A percentile compares a stretch with the other conserved stretches of the same genome.
These are phyloP conservation scores for Coilia nasus DNA, from an alignment of 2,797 vertebrate species.

Conservation along the genomic window DNA sequence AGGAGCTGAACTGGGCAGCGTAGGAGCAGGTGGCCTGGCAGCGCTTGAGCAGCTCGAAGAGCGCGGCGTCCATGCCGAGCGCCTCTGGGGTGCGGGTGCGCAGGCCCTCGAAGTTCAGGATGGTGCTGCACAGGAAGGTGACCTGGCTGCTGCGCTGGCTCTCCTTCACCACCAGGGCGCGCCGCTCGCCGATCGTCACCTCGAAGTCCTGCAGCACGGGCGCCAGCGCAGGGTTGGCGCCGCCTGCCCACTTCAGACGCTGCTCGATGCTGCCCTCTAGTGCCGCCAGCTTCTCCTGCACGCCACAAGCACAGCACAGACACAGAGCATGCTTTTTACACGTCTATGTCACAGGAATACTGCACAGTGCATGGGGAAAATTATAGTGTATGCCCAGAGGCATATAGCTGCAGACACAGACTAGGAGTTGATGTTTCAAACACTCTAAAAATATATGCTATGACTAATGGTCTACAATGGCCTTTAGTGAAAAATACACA, in stretches of 20 bases:
- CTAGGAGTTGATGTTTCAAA: not conserved
- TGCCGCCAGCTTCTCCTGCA: slow-evolving; percentile 89
- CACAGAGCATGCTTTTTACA: not conserved
- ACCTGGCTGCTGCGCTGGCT: slow-evolving; percentile 95
- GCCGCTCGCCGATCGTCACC: slow-evolving; percentile 91
- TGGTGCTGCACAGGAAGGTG: slow-evolving; percentile 96
- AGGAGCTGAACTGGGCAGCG: slow-evolving; percentile 93
- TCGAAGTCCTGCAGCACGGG: slow-evolving; percentile 98
- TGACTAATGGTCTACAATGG: slow-evolving; percentile 18
- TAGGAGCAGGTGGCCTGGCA: slow-evolving; percentile 97
- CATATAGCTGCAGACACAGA: not conserved
- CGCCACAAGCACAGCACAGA: not conserved
- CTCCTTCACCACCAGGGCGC: slow-evolving; percentile 89
- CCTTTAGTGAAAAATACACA: not conserved
- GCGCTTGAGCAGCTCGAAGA: slow-evolving; percentile 95
- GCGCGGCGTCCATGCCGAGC: slow-evolving; percentile 86
- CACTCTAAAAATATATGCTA: not conserved
- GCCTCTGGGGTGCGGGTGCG: slow-evolving; percentile 94
- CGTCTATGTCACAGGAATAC: not conserved
- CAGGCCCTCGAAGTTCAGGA: slow-evolving; percentile 95
- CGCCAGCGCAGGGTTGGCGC: slow-evolving; percentile 93
- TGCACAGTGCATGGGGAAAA: not conserved
- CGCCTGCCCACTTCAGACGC: slow-evolving; percentile 97
- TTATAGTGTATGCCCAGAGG: not conserved
- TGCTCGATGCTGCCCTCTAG: slow-evolving; percentile 98